Base-by-base conservation (phyloP, 2,888 invertebrate genomes). In the Drosophila mayaguana region DNA sequence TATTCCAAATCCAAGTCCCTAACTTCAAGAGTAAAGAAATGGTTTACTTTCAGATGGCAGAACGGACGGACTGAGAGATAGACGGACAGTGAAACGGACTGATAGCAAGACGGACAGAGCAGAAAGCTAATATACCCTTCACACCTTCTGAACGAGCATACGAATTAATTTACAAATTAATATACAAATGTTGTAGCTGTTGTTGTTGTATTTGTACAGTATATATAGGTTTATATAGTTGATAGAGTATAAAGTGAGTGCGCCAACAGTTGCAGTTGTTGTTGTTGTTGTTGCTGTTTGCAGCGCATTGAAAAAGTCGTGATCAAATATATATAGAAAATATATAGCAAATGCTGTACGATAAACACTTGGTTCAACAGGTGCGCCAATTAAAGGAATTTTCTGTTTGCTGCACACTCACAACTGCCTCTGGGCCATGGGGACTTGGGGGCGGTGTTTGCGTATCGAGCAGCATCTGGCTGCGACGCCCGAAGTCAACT, bases 371-470 rank as follows among this genome's bases (percentile, higher is more conserved):
- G 56, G 75, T 46, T 62, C 55, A 53, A 60, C 59, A 36, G 64
- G 86, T 85, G 86, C 86, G 86, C 90, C 90, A 90, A 88, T 86
- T 75, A 80, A 80, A 75, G 51, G 51, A 34, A 28, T 22, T 1
- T 25, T 34, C 32, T 28, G 22, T 60, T 63, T 56, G 73, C 71
- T 72, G 63, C 75, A 72, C 80, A 86, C 86, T 86, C 86, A 87
- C 86, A 88, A 83, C 90, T 63, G 70, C 63, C 45, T 72, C 72
- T 55, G 22, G 70, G 46, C n/a, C 53, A n/a, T 57, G 62, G 32
- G 53, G 42, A 32, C 11, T 16, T 18, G 63, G 61, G 18, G 76
- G 76, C 16, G 77, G 77, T 11, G 78, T 53, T 60, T 74, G 66
- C 7, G 64, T 36, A 32, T 88, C 88, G 43, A 88, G 84, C 71